These are phyloP conservation scores for Hedychridium roseum DNA, from an alignment of 2,888 invertebrate species.

Conservation along the genomic window DNA sequence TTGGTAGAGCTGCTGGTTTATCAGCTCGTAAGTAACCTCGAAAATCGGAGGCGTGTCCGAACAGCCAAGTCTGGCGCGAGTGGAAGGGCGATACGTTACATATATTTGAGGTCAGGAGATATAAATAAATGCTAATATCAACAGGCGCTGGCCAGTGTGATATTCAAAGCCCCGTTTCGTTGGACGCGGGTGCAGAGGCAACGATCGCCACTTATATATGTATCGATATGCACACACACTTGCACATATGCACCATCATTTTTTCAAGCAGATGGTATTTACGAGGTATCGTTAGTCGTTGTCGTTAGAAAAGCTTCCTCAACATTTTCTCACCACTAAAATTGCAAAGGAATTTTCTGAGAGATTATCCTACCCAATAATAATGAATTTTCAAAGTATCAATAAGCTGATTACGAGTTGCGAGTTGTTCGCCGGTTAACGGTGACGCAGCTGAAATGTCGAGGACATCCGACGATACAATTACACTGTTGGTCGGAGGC, in stretches of 20 bases:
- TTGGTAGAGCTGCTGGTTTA: too few relatives aligned
- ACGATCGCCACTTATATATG: slow-evolving; percentile 5
- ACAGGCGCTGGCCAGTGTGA: slow-evolving; percentile 47
- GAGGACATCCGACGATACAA: slow-evolving; percentile 30
- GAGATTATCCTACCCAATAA: too few relatives aligned
- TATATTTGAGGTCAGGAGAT: slow-evolving; percentile 59
- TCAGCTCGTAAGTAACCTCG: slow-evolving; percentile 41
- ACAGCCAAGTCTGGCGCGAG: slow-evolving; percentile 28
- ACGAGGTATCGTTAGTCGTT: background rate
- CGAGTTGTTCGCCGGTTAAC: too few relatives aligned
- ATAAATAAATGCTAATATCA: slow-evolving; percentile 61
- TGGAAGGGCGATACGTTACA: slow-evolving; percentile 41
- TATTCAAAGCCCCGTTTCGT: slow-evolving; percentile 48
- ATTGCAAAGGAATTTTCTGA: background rate
- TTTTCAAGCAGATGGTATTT: too few relatives aligned
- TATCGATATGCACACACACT: too few relatives aligned
- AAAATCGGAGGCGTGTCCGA: slow-evolving; percentile 47
- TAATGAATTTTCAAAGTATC: too few relatives aligned
- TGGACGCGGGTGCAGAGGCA: too few relatives aligned
- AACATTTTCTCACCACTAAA: background rate
- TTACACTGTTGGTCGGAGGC: slow-evolving; percentile 18
- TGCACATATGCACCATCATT: too few relatives aligned
- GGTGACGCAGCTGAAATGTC: slow-evolving; percentile 19
- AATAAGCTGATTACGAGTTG: too few relatives aligned
- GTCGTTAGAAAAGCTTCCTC: background rate